A percentile compares a stretch with the other conserved stretches of the same genome.
phyloP scores from a whole-genome alignment of 2,797 vertebrate genomes.

The Coendou prehensilis region DNA sequence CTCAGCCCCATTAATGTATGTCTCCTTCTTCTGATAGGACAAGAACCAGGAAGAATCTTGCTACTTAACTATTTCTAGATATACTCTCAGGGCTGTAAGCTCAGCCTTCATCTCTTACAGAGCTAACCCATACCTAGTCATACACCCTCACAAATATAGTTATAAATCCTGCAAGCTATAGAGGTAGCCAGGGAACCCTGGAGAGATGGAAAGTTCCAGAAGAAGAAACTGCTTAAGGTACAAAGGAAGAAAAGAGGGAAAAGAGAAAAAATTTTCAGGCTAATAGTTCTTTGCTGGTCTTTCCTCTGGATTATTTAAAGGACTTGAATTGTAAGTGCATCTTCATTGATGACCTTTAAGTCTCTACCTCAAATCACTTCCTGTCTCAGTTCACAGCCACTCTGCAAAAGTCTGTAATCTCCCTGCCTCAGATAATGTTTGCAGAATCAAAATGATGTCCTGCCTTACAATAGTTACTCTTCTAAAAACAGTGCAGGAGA shows the following conservation, averaged over 20 bases:
- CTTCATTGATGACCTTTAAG: slow-evolving; percentile 25
- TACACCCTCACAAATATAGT: slow-evolving; percentile 26
- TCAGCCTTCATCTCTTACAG: neutral
- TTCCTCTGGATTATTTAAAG: slow-evolving; percentile 10
- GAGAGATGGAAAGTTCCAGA: neutral
- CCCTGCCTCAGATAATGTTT: slow-evolving; percentile 58
- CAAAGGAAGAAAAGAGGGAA: neutral
- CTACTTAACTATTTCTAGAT: slow-evolving; percentile 16
- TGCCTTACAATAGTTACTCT: slow-evolving; percentile 50
- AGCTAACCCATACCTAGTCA: neutral
- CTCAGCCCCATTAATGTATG: slow-evolving; percentile 36
- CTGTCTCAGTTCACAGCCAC: slow-evolving; percentile 15
- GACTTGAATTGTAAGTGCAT: neutral
- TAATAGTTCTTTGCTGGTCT: slow-evolving; percentile 25
- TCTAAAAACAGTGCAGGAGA: slow-evolving; percentile 44
- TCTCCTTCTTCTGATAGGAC: slow-evolving; percentile 40
- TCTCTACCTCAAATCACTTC: slow-evolving; percentile 52
- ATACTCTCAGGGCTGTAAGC: neutral
- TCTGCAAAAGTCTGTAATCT: slow-evolving; percentile 11
- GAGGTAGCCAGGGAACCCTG: neutral
- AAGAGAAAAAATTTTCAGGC: slow-evolving; percentile 11
- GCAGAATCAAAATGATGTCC: slow-evolving; percentile 63
- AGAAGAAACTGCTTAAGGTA: slow-evolving; percentile 31
- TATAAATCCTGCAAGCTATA: neutral
- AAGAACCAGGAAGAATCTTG: slow-evolving; percentile 18